Conservation (phyloP, 37 sponge, comb jelly and placozoan genomes). For the Mnemiopsis leidyi region DNA sequence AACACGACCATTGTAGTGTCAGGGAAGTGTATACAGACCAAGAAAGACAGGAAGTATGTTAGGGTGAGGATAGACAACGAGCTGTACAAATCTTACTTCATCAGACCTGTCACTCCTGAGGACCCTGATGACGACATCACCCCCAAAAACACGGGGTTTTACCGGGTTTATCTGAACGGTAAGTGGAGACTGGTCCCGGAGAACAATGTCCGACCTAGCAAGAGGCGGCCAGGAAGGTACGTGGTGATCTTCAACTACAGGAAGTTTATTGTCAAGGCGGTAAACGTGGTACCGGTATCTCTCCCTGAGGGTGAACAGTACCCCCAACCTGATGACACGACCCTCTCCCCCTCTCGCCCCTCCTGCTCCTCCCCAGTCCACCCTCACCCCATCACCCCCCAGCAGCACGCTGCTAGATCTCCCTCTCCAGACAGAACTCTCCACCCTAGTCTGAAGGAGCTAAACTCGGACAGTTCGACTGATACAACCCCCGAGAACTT, state of each 20-base stretch:
- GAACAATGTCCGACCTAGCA: slow-evolving; percentile 13
- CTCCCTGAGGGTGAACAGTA: background rate
- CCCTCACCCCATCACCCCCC: slow-evolving; percentile 34
- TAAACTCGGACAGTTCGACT: background rate
- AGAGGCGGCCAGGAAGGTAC: background rate
- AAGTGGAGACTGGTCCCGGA: background rate
- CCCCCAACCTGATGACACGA: background rate
- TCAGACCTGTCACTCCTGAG: background rate
- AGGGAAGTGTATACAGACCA: background rate
- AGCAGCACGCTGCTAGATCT: background rate
- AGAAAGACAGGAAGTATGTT: slow-evolving; percentile 12
- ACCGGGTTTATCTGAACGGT: background rate
- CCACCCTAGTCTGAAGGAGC: background rate
- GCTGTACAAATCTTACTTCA: slow-evolving; percentile 28
- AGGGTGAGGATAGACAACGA: slow-evolving; percentile 7
- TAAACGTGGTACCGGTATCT: background rate
- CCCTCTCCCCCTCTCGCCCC: background rate
- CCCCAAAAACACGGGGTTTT: background rate
- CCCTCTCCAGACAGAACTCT: background rate
- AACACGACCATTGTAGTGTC: background rate
- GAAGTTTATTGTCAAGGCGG: background rate
- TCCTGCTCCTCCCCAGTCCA: slow-evolving; percentile 4
- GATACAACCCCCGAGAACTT: background rate
- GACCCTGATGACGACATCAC: background rate
- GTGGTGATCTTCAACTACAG: background rate